phyloP scores from a whole-genome alignment of 1,140 invertebrate genomes.

The Rhagoletis pomonella region DNA sequence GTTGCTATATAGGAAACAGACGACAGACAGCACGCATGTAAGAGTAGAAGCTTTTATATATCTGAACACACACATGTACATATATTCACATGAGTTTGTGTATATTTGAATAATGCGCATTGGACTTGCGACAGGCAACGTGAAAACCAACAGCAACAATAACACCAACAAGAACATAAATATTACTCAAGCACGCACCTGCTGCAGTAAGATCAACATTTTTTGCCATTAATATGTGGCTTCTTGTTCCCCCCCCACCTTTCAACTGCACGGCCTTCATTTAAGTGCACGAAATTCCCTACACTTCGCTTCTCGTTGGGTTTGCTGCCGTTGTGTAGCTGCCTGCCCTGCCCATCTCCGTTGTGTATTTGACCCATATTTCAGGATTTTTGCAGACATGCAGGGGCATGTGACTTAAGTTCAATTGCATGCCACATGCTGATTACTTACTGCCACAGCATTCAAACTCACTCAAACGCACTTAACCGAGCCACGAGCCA shows the following conservation, averaged over 20 bases:
- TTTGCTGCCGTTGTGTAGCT: neutral
- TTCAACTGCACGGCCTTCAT: neutral
- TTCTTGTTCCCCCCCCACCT: neutral
- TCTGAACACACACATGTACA: neutral
- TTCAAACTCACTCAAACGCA: neutral
- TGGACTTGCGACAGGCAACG: neutral
- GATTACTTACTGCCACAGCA: conserved; percentile 34
- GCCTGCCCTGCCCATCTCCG: neutral
- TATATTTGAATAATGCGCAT: neutral
- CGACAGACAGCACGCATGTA: neutral
- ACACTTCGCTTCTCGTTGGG: neutral
- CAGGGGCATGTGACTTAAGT: conserved; percentile 31
- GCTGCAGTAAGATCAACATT: conserved; percentile 47
- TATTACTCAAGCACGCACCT: neutral
- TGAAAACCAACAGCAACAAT: conserved; percentile 8
- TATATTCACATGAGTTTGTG: neutral
- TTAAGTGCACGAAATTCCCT: neutral
- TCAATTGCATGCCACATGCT: conserved; percentile 50
- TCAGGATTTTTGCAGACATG: conserved; percentile 8
- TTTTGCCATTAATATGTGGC: conserved; percentile 46
- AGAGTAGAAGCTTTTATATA: neutral
- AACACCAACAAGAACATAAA: neutral
- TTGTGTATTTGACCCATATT: conserved; percentile 49
- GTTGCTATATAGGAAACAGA: neutral
- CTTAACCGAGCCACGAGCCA: neutral